Evolutionary conservation across 2,888 invertebrate genomes (phyloP).

Genomic region (Miltochrista miniata): DNA sequence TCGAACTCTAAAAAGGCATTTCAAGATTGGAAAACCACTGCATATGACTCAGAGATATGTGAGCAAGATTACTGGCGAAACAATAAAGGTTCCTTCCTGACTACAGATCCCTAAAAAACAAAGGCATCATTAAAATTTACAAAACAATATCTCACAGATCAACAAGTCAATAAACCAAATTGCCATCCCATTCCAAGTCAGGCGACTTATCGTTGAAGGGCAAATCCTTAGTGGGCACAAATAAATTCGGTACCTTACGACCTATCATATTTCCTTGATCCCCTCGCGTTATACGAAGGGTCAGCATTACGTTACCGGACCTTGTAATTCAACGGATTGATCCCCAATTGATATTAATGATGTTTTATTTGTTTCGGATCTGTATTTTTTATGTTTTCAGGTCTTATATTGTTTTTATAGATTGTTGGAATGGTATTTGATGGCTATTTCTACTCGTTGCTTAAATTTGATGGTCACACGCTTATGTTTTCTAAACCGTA

Average conservation of each 20-base stretch:
- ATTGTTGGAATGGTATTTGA: neutral
- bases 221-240: constrained; percentile 76
- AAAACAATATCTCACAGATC: constrained; percentile 51
- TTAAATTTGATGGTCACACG: too few species aligned
- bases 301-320: constrained; percentile 59
- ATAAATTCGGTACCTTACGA: constrained; percentile 67
- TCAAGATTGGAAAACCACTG: too few species aligned
- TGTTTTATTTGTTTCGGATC: constrained; percentile 53
- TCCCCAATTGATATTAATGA: constrained; percentile 55
- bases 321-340: constrained; percentile 52
- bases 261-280: constrained; percentile 80
- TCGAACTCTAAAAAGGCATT: too few species aligned
- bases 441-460: too few species aligned
- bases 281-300: constrained; percentile 71
- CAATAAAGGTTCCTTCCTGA: too few species aligned
- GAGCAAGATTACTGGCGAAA: too few species aligned
- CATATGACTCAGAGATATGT: too few species aligned
- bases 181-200: constrained; percentile 75
- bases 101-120: neutral
- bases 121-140: constrained; percentile 18
- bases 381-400: constrained; percentile 10
- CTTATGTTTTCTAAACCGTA: too few species aligned
- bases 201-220: constrained; percentile 73
- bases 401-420: neutral
- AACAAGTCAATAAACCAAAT: constrained; percentile 70